Percentiles rank a stretch among this genome's conserved stretches.
Evolutionary conservation across 2,888 invertebrate genomes (phyloP).

Genomic region (Syrphus vitripennis): DNA sequence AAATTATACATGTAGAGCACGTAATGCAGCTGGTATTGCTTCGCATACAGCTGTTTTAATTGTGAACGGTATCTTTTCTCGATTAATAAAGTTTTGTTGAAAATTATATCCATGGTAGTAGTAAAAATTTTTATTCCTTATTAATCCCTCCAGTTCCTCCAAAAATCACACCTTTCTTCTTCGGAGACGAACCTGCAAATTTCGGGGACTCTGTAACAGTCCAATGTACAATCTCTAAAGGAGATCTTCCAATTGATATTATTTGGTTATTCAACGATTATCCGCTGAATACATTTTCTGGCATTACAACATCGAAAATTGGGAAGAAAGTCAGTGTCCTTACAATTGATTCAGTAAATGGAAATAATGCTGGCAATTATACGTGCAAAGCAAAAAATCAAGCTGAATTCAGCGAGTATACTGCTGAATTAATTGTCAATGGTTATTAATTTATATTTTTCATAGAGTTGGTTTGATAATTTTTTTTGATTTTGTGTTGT

Average conservation of each 20-base stretch:
- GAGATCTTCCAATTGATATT: constrained; percentile 86
- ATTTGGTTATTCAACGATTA: constrained; percentile 86
- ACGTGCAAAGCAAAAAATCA: constrained; percentile 83
- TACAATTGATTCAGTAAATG: constrained; percentile 83
- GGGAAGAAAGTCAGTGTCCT: constrained; percentile 83
- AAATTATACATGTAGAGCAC: constrained; percentile 85
- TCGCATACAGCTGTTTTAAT: constrained; percentile 84
- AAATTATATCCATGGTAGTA: constrained; percentile 4
- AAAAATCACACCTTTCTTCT: constrained; percentile 82
- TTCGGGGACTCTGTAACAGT: constrained; percentile 85
- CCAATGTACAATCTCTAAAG: constrained; percentile 85
- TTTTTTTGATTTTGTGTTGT: not conserved
- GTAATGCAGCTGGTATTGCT: constrained; percentile 84
- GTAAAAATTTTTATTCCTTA: constrained; percentile 20
- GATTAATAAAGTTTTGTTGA: not conserved
- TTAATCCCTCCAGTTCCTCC: constrained; percentile 78
- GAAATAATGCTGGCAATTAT: constrained; percentile 83
- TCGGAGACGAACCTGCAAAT: constrained; percentile 84
- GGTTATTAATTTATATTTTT: constrained; percentile 77
- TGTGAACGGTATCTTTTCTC: constrained; percentile 83
- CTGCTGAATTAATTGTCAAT: constrained; percentile 83
- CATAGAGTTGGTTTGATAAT: not conserved
- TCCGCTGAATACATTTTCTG: constrained; percentile 83
- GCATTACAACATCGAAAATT: constrained; percentile 81
- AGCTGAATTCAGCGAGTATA: constrained; percentile 82